Percentiles rank a stretch among this genome's conserved stretches.
phyloP scores from a whole-genome alignment of 2,888 invertebrate species.

The Rhimphoctona megacephalus region DNA sequence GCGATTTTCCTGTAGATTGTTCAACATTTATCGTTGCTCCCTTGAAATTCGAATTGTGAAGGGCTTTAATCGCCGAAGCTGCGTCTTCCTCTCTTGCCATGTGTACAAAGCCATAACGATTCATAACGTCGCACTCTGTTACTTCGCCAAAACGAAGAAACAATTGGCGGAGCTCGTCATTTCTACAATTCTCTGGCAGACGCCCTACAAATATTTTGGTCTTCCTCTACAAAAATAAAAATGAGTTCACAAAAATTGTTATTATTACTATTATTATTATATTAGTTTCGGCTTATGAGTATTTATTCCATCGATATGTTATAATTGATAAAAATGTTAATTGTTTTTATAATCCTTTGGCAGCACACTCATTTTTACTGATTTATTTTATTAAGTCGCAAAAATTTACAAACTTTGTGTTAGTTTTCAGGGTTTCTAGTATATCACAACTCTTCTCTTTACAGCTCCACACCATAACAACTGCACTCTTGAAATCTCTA shows the following conservation, averaged over 20 bases:
- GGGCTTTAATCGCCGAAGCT: constrained; percentile 91
- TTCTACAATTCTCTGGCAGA: constrained; percentile 93
- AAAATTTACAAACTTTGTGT: too few relatives aligned
- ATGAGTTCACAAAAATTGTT: neutral
- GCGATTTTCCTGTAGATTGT: constrained; percentile 91
- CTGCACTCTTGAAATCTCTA: too few relatives aligned
- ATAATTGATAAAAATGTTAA: too few relatives aligned
- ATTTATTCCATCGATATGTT: too few relatives aligned
- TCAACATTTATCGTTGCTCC: constrained; percentile 94
- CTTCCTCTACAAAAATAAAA: constrained; percentile 86
- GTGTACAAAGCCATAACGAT: constrained; percentile 97
- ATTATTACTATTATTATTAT: neutral
- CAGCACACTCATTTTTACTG: too few relatives aligned
- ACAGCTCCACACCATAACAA: too few relatives aligned
- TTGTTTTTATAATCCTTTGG: too few relatives aligned
- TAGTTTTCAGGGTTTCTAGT: too few relatives aligned
- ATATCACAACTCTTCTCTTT: too few relatives aligned
- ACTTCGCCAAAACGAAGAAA: constrained; percentile 95
- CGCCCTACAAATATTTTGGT: constrained; percentile 98
- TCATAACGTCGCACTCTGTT: constrained; percentile 97
- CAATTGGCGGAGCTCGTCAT: constrained; percentile 92
- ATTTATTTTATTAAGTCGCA: too few relatives aligned
- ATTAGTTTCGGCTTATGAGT: too few relatives aligned
- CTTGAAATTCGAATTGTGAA: constrained; percentile 93
- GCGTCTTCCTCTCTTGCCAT: constrained; percentile 94